phyloP scores from a whole-genome alignment of 2,797 vertebrate genomes.

The Rhinogobio ventralis region DNA sequence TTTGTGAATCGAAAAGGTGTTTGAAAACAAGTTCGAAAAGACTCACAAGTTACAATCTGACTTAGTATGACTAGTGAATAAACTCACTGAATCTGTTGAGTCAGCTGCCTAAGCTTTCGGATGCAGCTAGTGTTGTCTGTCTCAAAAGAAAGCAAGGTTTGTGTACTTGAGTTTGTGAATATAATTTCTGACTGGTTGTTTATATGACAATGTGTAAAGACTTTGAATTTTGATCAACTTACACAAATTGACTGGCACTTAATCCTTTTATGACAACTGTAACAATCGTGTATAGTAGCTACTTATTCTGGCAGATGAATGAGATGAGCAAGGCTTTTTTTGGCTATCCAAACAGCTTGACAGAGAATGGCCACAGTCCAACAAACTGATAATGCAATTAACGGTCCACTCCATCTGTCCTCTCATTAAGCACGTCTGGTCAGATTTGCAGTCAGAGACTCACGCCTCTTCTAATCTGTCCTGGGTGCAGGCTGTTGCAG shows the following conservation, averaged over 20 bases:
- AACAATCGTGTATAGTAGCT: neutral
- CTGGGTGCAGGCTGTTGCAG: constrained; percentile 35
- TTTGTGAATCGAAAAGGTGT: neutral
- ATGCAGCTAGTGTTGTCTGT: neutral
- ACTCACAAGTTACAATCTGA: neutral
- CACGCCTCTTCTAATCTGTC: constrained; percentile 23
- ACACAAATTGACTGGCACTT: neutral
- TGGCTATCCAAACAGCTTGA: constrained; percentile 29
- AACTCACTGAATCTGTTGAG: neutral
- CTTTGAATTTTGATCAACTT: neutral
- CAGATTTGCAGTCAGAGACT: constrained; percentile 28
- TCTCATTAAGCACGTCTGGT: constrained; percentile 42
- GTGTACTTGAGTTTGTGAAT: neutral
- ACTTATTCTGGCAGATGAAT: constrained; percentile 18
- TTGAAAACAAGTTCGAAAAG: neutral
- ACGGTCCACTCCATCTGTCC: constrained; percentile 47
- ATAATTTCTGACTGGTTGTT: neutral
- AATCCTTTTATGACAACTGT: neutral
- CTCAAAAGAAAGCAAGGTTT: neutral
- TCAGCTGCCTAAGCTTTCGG: neutral
- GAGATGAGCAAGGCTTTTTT: constrained; percentile 28
- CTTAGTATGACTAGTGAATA: neutral
- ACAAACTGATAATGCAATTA: constrained; percentile 50
- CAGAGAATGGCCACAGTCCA: constrained; percentile 17
- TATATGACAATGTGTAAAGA: neutral